Evolutionary conservation across 2,888 invertebrate genomes (phyloP), one percentile per base, ranked within the genome.

Genomic region (Chrysodeixis includens): DNA sequence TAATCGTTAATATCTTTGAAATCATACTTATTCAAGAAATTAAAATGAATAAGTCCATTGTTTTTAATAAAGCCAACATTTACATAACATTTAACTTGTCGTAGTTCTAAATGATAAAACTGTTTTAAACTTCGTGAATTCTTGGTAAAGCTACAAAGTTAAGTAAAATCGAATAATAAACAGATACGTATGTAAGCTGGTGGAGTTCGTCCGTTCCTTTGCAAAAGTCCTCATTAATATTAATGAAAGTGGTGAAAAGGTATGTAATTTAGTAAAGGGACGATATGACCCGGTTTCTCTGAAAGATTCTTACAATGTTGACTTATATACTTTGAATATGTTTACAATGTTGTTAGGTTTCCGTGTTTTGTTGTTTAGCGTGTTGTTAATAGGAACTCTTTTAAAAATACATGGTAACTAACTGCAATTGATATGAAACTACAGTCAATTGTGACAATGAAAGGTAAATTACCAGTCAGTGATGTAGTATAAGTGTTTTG

Each of bases 111-210:
- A 55, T 69, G 30, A 51, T 46, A 22, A 14, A 55, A 57, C 54
- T 52, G 55, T 60, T 26, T n/a, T 5, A 51, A 72, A 74, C 60
- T 74, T 58, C 46, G 46, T 32, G 60, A 51, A 60, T 70, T 56
- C 30, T 44, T 20, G 30, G 20, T 59, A 62, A 62, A 22, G 44
- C 62, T 74, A 57, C 20, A 60, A 61, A 69, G 54, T 72, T 63
- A 30, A 55, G 51, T n/a, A 59, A 62, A 69, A 62, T 69, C 56
- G 60, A 62, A 69, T 72, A 69, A 55, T 61, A 61, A 71, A 62
- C 71, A 26, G 52, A 52, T 12, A 57, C 51, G 68, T 52, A 46
- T 63, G 60, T 52, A 46, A 60, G 57, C 52, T 8, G 46, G 18
- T n/a, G 10, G 63, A 72, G 57, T 74, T 72, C 6, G 30, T 46